Evolutionary conservation across 2,888 invertebrate species (phyloP).

Genomic region (Drosophila dives): DNA sequence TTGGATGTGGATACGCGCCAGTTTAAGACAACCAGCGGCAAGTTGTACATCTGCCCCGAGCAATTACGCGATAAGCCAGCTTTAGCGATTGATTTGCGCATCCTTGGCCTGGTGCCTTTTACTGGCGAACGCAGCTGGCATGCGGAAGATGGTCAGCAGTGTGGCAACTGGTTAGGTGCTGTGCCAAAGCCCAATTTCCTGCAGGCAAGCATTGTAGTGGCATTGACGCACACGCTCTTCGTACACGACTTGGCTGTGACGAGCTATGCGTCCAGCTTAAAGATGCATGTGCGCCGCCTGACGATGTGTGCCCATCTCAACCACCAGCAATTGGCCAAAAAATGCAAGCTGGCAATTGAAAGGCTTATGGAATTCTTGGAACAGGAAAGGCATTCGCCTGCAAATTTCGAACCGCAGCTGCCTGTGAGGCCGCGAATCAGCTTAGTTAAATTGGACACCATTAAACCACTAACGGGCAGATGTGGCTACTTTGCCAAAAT

Average conservation of each 20-base stretch:
- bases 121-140: constrained; percentile 58
- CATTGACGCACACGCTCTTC: constrained; percentile 57
- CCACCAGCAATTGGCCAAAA: constrained; percentile 36
- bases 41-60: constrained; percentile 48
- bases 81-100: constrained; percentile 51
- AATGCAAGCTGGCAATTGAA: background rate
- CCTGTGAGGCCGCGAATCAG: background rate
- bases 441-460: background rate
- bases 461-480: constrained; percentile 1
- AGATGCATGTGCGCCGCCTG: constrained; percentile 29
- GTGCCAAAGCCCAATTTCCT: constrained; percentile 37
- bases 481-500: constrained; percentile 16
- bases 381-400: no score
- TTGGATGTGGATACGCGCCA: constrained; percentile 60
- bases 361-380: constrained; percentile 41
- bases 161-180: constrained; percentile 31
- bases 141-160: constrained; percentile 10
- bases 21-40: constrained; percentile 34
- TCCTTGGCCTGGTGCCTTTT: constrained; percentile 54
- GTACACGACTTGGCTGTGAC: constrained; percentile 31
- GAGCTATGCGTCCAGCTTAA: constrained; percentile 37
- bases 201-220: constrained; percentile 49
- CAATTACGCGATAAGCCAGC: constrained; percentile 25
- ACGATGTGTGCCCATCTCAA: constrained; percentile 24
- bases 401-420: background rate